phyloP scores from a whole-genome alignment of 2,797 vertebrate species.

The Tapera naevia region DNA sequence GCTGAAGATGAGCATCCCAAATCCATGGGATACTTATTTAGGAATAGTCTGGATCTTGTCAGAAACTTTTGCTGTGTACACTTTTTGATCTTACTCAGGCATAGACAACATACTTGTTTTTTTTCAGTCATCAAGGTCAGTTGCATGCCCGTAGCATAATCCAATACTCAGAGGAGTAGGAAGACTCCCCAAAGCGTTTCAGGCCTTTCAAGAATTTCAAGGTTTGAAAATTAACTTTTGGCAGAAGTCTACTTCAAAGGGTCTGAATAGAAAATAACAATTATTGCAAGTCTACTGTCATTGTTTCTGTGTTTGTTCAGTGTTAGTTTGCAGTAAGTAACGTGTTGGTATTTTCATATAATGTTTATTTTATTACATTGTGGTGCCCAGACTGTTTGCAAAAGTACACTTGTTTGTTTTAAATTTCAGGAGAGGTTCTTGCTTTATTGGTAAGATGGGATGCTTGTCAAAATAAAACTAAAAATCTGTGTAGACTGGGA shows the following conservation, averaged over 20 bases:
- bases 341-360: neutral
- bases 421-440: neutral
- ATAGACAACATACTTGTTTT: neutral
- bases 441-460: neutral
- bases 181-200: neutral
- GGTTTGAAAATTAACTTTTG: neutral
- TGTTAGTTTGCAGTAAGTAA: neutral
- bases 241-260: neutral
- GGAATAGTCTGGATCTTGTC: neutral
- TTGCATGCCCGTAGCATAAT: neutral
- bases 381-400: neutral
- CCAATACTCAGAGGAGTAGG: neutral
- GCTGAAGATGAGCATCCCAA: neutral
- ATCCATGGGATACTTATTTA: neutral
- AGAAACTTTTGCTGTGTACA: neutral
- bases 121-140: neutral
- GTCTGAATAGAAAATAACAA: neutral
- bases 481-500: neutral
- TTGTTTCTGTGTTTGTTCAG: neutral
- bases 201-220: constrained; percentile 1
- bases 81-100: neutral
- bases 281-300: neutral
- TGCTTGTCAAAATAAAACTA: neutral
- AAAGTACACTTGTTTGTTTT: neutral
- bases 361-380: neutral